Evolutionary conservation across 1,140 invertebrate genomes (phyloP), one percentile per base, ranked within the genome.

Genomic region (Proctacanthus coquilletti): DNA sequence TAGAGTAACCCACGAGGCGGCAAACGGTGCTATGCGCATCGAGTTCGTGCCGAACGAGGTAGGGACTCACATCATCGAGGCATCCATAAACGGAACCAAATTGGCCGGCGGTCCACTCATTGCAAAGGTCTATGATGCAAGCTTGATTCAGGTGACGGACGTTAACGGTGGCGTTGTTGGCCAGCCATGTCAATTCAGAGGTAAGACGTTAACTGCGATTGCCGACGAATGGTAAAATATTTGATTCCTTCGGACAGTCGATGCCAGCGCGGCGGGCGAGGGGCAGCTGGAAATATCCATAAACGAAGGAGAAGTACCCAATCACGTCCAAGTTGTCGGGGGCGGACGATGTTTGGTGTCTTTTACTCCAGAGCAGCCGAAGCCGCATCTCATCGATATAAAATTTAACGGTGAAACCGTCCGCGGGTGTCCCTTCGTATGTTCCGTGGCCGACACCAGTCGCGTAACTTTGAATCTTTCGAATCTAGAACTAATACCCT

Each of bases 371-470:
- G 89, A 95, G 55, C 72, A 80, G 40, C 71, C 83, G 6, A 89
- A 89, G 47, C 74, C 85, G 18, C 93, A 98, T 65, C 72, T 84
- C 45, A 93, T 99, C 48, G 92, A 97, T 64, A 96, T 98, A 42
- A 96, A 92, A 65, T 98, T 98, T 64, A 98, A 98, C 62, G 87
- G 86, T 32, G 85, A 93, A 65, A 86, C 87, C 38, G 88, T 98
- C 13, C 77, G 82, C 48, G 85, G 84, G 34, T 92, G 87, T 58
- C 86, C 89, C n/a, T 87, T 92, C 53, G 68, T 82, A 21, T 84
- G 83, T 50, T 71, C 78, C 39, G 80, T 87, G 21, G 75, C 81
- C 2, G 81, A 85, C 50, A 82, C 79, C 30, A 82, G 78, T 42
- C 68, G 82, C 47, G 80, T 85, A 14, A 78, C 77, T 8, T 67